Evolutionary conservation across 2,888 invertebrate species (phyloP), one percentile per base, ranked within the genome.

Genomic region (Morpho helenor): DNA sequence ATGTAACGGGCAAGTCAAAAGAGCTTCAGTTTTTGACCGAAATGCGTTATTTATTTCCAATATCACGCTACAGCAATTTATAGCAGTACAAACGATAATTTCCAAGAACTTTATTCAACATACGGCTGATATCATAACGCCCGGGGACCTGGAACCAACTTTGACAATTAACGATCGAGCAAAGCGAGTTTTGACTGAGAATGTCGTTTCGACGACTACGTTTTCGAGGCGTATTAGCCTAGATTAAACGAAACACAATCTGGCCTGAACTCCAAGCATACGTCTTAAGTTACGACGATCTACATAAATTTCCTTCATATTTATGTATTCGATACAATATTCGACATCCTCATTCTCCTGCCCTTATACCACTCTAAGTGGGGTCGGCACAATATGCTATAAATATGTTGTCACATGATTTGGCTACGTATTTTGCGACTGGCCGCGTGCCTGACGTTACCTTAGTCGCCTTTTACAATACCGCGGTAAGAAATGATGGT

Each of bases 111-210:
- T 77, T 70, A 71, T 75, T 71, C 65, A 65, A 62, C 66, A 64
- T 64, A 68, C 62, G 63, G 63, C 57, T 61, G 63, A 65, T 76
- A 78, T 73, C 72, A 69, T 65, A 61, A 63, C 66, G 71, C 71
- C 74, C 64, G 63, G 64, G 69, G 72, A 58, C 60, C 59, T 56
- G 57, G 59, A 56, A 57, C 60, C 52, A 82, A 83, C 76, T 83
- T 83, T 68, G 72, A 76, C 80, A 82, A 83, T 84, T 81, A 83
- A 79, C 82, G 76, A 76, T 66, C 63, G 66, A 67, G 69, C 69
- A 50, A 61, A 64, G 62, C 60, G 74, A 72, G 74, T 76, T 79
- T 76, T 75, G 74, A 76, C 77, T 75, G 69, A 66, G 75, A 81
- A 82, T 80, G 77, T 55, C 61, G 61, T 70, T 76, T 68, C 63